Percentiles rank a stretch among this genome's conserved stretches.
Evolutionary conservation across 2,113 vertebrate species (phyloP).

Genomic region (Hippolais icterina): DNA sequence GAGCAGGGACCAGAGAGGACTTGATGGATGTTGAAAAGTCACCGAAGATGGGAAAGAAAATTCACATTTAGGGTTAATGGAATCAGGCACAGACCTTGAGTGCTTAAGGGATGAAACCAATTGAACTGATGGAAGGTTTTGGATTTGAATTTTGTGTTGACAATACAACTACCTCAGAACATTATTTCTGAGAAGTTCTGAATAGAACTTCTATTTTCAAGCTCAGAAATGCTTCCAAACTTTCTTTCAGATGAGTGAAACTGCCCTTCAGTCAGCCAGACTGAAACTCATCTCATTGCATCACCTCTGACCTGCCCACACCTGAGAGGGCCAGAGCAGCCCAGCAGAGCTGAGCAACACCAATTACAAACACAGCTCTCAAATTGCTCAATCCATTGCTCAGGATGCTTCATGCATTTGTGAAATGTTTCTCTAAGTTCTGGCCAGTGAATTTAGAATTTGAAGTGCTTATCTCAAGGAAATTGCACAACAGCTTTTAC

Average conservation of each 20-base stretch:
- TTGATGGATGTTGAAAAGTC: not conserved
- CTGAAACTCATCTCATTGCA: not conserved
- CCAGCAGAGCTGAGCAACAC: not conserved
- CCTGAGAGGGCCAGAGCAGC: not conserved
- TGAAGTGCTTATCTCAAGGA: not conserved
- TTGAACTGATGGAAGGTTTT: not conserved
- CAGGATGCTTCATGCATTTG: not conserved
- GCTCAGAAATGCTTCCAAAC: not conserved
- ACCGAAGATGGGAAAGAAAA: not conserved
- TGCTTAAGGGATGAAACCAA: not conserved
- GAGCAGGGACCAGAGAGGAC: not conserved
- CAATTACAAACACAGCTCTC: not conserved
- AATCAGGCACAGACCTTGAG: conserved; percentile 34
- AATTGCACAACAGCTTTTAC: conserved; percentile 1
- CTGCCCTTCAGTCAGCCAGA: not conserved
- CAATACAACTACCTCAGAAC: not conserved
- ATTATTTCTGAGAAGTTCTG: no score
- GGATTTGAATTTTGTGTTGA: not conserved
- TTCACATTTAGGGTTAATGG: not conserved
- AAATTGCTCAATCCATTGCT: not conserved
- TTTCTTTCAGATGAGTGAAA: not conserved
- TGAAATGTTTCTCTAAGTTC: not conserved
- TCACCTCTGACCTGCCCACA: not conserved
- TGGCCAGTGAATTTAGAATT: not conserved
- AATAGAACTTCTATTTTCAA: not conserved